Evolutionary conservation across 2,113 vertebrate species (phyloP), one percentile per base, ranked within the genome.

Genomic region (Sciurus niger): DNA sequence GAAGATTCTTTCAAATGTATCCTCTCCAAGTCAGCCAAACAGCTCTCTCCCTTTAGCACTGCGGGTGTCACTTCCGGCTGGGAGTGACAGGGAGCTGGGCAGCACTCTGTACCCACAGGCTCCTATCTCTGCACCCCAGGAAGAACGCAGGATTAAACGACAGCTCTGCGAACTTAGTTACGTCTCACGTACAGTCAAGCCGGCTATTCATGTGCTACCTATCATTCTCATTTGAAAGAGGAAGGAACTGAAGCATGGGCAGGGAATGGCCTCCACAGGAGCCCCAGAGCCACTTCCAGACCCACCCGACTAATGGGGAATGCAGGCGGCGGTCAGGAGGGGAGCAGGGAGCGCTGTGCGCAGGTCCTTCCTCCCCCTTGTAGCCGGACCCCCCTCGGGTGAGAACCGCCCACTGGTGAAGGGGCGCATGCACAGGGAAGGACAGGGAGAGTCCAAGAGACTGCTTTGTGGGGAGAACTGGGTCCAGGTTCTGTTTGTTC

Each of bases 301-400:
- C 18, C 55, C 68, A 77, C 46, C 40, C 67, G 55, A 68, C 17
- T 3, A 30, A 65, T 4, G 40, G 55, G 18, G 55, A 32, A 13
- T 13, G 37, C 6, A 74, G 32, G 51, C 40, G 8, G 63, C 63
- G 17, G 2, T 58, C 18, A 20, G 55, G 20, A 22, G 51, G 55
- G 55, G 55, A 58, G 55, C 0, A 0, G n/a, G 67, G 83, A 77
- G 5, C 4, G 4, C 9, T 2, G 0, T 5, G 16, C 30, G 14
- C 43, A 53, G 43, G 37, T 14, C 37, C 53, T 53, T 94, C 28
- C 51, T 58, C 40, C 76, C 14, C 60, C 48, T 6, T 13, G 4
- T 1, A 6, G 48, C 25, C 51, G n/a, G 40, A 40, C 40, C 40
- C 40, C 40, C 40, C 40, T 16, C 17, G 5, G 43, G 20, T 2